These are phyloP conservation scores for Agonopterix arenella DNA, from an alignment of 2,888 invertebrate genomes.

Conservation along the genomic window DNA sequence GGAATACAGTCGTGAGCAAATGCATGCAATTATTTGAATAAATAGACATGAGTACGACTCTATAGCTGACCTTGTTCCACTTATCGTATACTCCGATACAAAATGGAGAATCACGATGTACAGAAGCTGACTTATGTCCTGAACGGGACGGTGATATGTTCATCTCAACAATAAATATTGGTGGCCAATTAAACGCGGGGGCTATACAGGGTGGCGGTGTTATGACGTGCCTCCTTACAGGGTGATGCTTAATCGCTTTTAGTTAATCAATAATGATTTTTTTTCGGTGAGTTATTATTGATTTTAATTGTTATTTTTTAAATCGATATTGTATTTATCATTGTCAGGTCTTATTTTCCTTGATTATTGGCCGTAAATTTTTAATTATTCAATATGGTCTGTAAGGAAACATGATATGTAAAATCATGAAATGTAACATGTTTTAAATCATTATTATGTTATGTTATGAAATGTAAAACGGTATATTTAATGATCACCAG, in stretches of 20 bases:
- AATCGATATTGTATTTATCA: too few species aligned
- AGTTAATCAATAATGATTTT: background rate
- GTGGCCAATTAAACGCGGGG: constrained; percentile 61
- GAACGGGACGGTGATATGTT: constrained; percentile 61
- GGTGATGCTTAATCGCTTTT: background rate
- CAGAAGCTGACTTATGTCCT: constrained; percentile 72
- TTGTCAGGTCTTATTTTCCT: too few species aligned
- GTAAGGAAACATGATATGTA: too few species aligned
- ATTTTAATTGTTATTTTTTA: background rate
- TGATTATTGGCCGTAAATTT: too few species aligned
- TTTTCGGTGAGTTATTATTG: background rate
- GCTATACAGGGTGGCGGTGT: constrained; percentile 24
- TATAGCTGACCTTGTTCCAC: constrained; percentile 30
- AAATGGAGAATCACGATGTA: constrained; percentile 70
- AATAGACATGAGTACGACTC: constrained; percentile 26
- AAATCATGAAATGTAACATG: too few species aligned
- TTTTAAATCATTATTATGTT: too few species aligned
- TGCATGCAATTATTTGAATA: background rate
- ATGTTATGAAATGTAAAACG: too few species aligned
- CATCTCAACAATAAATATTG: constrained; percentile 74
- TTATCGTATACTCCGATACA: constrained; percentile 69
- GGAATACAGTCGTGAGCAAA: too few species aligned
- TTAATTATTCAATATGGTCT: too few species aligned
- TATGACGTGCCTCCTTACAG: constrained; percentile 1
- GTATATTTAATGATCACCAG: too few species aligned